Evolutionary conservation across 1,140 invertebrate species (phyloP).

Genomic region (Sminthurinus signatus): DNA sequence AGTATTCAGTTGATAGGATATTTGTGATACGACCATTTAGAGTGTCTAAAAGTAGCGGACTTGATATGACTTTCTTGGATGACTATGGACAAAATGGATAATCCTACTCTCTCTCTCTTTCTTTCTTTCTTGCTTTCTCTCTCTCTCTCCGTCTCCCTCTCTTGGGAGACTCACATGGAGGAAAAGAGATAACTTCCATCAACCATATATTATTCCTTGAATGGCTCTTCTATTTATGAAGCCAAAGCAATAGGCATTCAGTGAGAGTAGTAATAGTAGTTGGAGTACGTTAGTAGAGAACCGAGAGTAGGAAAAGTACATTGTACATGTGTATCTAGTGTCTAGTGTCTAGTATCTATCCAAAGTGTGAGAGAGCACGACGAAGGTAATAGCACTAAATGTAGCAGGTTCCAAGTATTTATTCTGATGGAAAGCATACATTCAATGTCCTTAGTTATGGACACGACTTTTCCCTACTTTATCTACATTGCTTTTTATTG

Average conservation of each 20-base stretch:
- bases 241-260: not conserved
- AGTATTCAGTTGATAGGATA: too few relatives aligned
- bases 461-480: not conserved
- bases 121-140: too few relatives aligned
- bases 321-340: too few relatives aligned
- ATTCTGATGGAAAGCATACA: not conserved
- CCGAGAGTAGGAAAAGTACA: too few relatives aligned
- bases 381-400: not conserved
- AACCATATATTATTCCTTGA: slow-evolving; percentile 29
- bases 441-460: not conserved
- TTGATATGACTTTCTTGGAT: not conserved
- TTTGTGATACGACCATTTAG: too few relatives aligned
- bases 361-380: too few relatives aligned
- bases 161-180: slow-evolving; percentile 10
- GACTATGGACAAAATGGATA: too few relatives aligned
- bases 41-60: too few relatives aligned
- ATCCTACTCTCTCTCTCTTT: too few relatives aligned
- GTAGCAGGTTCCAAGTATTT: not conserved
- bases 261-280: too few relatives aligned
- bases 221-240: slow-evolving; percentile 30
- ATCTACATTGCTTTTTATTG: slow-evolving; percentile 2
- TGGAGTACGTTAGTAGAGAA: not conserved
- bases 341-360: too few relatives aligned
- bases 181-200: slow-evolving; percentile 27
- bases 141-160: not conserved